A percentile compares a stretch with the other conserved stretches of the same genome.
Evolutionary conservation across 2,113 vertebrate genomes (phyloP).

Genomic region (Mastomys coucha): DNA sequence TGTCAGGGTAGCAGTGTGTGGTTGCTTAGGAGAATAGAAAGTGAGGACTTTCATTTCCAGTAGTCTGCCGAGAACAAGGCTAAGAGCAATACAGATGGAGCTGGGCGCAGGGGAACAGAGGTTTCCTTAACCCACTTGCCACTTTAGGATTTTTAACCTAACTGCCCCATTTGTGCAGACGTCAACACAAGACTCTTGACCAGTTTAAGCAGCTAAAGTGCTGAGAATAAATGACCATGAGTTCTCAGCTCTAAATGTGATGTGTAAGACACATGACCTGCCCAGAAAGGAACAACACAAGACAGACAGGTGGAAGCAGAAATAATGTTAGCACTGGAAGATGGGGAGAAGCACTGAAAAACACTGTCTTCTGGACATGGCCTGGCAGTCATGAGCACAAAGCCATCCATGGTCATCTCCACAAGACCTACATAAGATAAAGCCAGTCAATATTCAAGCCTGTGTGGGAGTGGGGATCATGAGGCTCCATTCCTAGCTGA

Average conservation of each 20-base stretch:
- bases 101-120: not conserved
- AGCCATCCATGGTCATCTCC: not conserved
- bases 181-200: not conserved
- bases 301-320: not conserved
- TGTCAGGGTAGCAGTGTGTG: not conserved
- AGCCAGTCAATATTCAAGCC: not conserved
- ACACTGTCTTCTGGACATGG: not conserved
- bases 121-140: not conserved
- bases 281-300: not conserved
- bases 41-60: not conserved
- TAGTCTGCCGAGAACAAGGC: not conserved
- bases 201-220: no score
- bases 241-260: not conserved
- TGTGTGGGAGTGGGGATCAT: no score
- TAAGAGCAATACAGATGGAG: not conserved
- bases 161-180: not conserved
- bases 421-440: not conserved
- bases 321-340: not conserved
- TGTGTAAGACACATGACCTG: not conserved
- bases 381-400: not conserved
- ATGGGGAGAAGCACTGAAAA: not conserved
- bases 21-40: not conserved
- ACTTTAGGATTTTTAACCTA: not conserved
- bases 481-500: no score
- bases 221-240: not conserved